Percentiles rank a stretch among this genome's conserved stretches.
Evolutionary conservation across 2,797 vertebrate species (phyloP).

Genomic region (Champsocephalus esox): DNA sequence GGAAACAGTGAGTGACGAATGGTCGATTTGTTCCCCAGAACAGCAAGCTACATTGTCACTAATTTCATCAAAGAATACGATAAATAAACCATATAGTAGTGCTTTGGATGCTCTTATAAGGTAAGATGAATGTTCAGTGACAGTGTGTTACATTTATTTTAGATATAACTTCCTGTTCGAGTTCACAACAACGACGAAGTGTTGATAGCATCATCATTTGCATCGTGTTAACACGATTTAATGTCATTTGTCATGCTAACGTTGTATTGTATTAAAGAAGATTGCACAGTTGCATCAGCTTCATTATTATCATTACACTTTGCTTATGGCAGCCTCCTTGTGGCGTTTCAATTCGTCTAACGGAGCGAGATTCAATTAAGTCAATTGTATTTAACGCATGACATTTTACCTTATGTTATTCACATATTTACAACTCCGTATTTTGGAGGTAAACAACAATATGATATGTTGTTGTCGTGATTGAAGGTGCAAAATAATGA

Average conservation of each 20-base stretch:
- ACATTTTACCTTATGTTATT: too few species aligned
- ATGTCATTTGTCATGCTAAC: not conserved
- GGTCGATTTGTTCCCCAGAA: not conserved
- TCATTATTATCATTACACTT: not conserved
- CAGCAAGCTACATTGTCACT: fast-evolving
- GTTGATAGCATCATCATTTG: not conserved
- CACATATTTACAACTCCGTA: too few species aligned
- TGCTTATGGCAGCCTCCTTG: not conserved
- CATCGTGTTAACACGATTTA: not conserved
- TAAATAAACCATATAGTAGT: fast-evolving
- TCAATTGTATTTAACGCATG: too few species aligned
- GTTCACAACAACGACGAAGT: not conserved
- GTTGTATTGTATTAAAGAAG: fast-evolving
- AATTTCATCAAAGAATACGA: not conserved
- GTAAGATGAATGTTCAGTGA: not conserved
- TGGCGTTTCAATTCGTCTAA: not conserved
- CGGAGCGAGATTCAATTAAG: too few species aligned
- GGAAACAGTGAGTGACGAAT: not conserved
- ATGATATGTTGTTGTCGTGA: fast-evolving
- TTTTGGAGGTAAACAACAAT: not conserved
- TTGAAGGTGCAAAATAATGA: not conserved
- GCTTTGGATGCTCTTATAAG: constrained; percentile 40
- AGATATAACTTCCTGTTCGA: not conserved
- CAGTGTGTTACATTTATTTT: fast-evolving
- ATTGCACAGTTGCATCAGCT: not conserved